phyloP scores from a whole-genome alignment of 53 echinoderm and acorn worm species.

The Holothuria leucospilota region DNA sequence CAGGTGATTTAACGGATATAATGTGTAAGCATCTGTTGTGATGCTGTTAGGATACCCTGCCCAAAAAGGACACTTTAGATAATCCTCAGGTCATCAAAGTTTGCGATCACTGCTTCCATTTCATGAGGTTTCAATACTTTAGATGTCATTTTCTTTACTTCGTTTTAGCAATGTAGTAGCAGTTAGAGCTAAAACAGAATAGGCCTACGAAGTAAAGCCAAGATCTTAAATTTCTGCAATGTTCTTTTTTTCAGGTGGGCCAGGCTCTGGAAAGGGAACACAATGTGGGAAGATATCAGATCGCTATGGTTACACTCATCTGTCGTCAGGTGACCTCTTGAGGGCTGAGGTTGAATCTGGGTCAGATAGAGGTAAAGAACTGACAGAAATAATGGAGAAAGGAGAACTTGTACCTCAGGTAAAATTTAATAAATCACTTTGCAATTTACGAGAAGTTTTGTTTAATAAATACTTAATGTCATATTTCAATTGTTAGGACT shows the following conservation, averaged over 20 bases:
- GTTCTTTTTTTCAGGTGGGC: slow-evolving; percentile 72
- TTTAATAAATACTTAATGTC: too few species aligned
- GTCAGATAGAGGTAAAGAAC: slow-evolving; percentile 88
- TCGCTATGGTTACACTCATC: slow-evolving; percentile 83
- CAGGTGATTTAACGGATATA: too few species aligned
- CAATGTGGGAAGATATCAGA: slow-evolving; percentile 89
- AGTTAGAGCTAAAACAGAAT: too few species aligned
- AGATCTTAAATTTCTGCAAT: not conserved
- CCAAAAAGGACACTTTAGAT: too few species aligned
- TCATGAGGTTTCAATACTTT: too few species aligned
- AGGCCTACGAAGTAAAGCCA: not conserved
- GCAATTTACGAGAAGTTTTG: too few species aligned
- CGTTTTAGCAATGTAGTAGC: not conserved
- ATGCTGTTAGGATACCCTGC: too few species aligned
- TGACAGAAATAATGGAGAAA: slow-evolving; percentile 94
- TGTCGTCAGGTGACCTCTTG: slow-evolving; percentile 93
- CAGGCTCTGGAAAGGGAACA: slow-evolving; percentile 93
- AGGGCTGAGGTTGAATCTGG: slow-evolving; percentile 93
- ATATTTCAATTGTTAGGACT: too few species aligned
- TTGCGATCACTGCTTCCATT: too few species aligned
- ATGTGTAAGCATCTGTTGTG: too few species aligned
- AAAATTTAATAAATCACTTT: not conserved
- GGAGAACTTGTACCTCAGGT: slow-evolving; percentile 95
- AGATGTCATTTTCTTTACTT: too few species aligned
- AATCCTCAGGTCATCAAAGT: too few species aligned